Conservation (phyloP, 2,797 vertebrate species). For the Acridotheres tristis region DNA sequence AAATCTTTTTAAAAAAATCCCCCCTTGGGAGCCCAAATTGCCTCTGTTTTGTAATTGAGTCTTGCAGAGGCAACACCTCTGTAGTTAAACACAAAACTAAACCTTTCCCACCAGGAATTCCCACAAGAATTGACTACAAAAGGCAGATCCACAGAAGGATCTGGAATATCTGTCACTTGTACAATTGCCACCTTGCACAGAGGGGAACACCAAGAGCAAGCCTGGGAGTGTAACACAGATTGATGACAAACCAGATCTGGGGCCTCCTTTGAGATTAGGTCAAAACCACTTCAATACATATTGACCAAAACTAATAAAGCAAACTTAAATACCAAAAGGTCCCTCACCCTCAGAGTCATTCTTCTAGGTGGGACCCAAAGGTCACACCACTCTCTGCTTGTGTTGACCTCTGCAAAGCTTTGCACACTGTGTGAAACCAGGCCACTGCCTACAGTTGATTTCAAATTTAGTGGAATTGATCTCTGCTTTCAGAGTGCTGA, state of each 20-base stretch:
- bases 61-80: neutral
- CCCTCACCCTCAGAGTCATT: slow-evolving; percentile 33
- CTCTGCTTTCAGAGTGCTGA: slow-evolving; percentile 50
- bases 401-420: slow-evolving; percentile 40
- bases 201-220: neutral
- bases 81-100: neutral
- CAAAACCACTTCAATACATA: slow-evolving; percentile 20
- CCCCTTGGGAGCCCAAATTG: no score
- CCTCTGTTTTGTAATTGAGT: neutral
- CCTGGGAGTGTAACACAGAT: neutral
- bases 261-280: slow-evolving; percentile 29
- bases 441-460: slow-evolving; percentile 37
- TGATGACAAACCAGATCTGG: neutral
- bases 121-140: neutral
- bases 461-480: slow-evolving; percentile 65
- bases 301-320: slow-evolving; percentile 59
- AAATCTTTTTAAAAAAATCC: neutral
- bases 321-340: slow-evolving; percentile 68
- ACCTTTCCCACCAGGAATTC: neutral
- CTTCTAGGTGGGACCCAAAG: slow-evolving; percentile 37
- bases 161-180: neutral
- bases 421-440: neutral
- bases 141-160: neutral
- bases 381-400: neutral
- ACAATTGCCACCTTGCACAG: neutral